Conservation (phyloP, 2,113 vertebrate species). For the Diphyllodes magnificus region DNA sequence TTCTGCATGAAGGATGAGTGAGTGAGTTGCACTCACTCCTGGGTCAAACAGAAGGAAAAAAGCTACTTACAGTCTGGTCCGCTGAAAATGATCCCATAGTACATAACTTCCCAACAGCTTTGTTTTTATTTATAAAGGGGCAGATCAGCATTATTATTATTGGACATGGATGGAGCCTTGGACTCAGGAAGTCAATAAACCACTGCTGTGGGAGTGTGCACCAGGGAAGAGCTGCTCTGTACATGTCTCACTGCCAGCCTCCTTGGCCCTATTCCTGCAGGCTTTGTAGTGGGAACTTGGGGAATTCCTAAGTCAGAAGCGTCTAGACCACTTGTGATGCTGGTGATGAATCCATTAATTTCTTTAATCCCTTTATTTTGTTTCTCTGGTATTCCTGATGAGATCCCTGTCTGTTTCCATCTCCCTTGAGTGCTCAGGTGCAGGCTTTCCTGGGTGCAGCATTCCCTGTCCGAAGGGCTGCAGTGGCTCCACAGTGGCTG, state of each 20-base stretch:
- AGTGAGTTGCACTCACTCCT: neutral
- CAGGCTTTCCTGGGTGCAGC: neutral
- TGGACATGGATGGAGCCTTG: neutral
- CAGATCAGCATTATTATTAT: neutral
- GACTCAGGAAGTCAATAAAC: neutral
- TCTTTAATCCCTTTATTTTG: neutral
- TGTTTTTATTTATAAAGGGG: neutral
- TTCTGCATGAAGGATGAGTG: too few relatives aligned
- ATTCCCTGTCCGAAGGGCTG: fast-evolving
- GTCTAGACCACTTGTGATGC: neutral
- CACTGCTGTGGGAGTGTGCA: neutral
- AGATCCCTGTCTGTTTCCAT: neutral
- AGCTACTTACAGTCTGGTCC: neutral
- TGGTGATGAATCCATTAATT: neutral
- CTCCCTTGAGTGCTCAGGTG: neutral
- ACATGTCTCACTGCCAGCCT: neutral
- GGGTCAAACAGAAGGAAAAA: neutral
- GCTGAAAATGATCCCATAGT: neutral
- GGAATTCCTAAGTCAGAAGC: neutral
- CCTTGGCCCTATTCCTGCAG: neutral
- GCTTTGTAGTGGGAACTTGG: neutral
- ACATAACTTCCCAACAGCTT: neutral
- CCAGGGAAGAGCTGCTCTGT: neutral
- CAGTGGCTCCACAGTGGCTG: neutral
- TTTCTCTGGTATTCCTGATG: neutral